Base-by-base conservation (phyloP, 2,113 vertebrate genomes). In the Elachura formosa region DNA sequence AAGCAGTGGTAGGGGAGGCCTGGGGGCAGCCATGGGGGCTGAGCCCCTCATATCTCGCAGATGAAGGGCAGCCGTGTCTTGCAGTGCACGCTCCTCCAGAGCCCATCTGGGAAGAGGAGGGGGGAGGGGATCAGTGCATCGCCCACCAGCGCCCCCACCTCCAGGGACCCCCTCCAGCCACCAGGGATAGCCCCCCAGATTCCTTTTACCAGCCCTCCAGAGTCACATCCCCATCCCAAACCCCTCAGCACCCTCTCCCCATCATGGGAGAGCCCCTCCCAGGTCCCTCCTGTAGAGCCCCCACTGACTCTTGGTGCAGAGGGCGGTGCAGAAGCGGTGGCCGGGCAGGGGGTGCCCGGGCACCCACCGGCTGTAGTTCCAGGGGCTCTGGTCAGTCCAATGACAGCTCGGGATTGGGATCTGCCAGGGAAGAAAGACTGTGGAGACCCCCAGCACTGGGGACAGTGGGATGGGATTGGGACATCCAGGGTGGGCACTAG, bases 21-120 rank as follows among this genome's bases (percentile, higher is more conserved):
- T 3, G 5, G 31, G 41, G 58, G 3, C 17, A 16, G 10, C 12
- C 5, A 1, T 12, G 2, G 20, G 21, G 10, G 11, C 66, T 26
- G 72, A 84, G 79, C 63, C 34, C 17, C 34, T 88, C 73, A 79
- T 25, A 26, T 31, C 90, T 92, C 36, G 2, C 90, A 92, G 36
- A 92, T 55, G 73, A 61, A 92, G 66, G 90, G 90, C 66, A 84
- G 34, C 24, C 2, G 6, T 3, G 0, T 11, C 11, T 3, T 6
- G 73, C 90, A 92, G 6, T 0, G 2, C 59, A 73, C 19, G 0
- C 73, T 88, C 12, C 46, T 92, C 90, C 90, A 92, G 41, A 6
- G 12, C 31, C 84, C 84, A 0, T 17, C 90, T 92, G 28, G 31
- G 16, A 26, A 62, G 48, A 59, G 38, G 76, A 66, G 58, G 9